Percentiles rank a stretch among this genome's conserved stretches.
Evolutionary conservation across 2,888 invertebrate species (phyloP).

Genomic region (Artemia sp.): DNA sequence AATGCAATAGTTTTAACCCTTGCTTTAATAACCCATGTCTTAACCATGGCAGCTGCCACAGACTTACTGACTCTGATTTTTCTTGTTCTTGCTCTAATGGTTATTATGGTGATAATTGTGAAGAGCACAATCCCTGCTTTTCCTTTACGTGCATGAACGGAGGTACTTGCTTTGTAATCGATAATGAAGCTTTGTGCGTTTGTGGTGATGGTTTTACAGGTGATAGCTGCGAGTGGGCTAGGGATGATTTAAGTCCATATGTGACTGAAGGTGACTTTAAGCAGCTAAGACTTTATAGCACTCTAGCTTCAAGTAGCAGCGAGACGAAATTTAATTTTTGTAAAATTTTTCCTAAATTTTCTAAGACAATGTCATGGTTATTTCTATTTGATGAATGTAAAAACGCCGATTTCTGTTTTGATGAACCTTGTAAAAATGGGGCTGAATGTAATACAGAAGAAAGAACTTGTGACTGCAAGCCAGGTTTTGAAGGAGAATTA

Average conservation of each 20-base stretch:
- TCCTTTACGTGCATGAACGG: conserved; percentile 25
- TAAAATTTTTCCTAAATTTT: too few species aligned
- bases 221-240: not conserved
- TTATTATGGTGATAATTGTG: not conserved
- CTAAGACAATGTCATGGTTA: too few species aligned
- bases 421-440: conserved; percentile 11
- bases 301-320: too few species aligned
- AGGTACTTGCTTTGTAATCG: conserved; percentile 24
- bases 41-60: conserved; percentile 6
- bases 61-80: conserved; percentile 3
- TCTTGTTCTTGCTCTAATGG: conserved; percentile 10
- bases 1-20: conserved; percentile 2
- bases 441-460: not conserved
- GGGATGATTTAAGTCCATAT: too few species aligned
- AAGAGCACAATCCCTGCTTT: conserved; percentile 22
- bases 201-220: conserved; percentile 1
- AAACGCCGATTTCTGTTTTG: not conserved
- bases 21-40: conserved; percentile 11
- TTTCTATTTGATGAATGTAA: not conserved
- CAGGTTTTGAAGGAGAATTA: not conserved
- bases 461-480: not conserved
- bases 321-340: too few species aligned
- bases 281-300: too few species aligned
- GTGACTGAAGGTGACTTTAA: too few species aligned
- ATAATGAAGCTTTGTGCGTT: not conserved